Conservation (phyloP, 1,140 invertebrate genomes). For the Ephestia elutella region DNA sequence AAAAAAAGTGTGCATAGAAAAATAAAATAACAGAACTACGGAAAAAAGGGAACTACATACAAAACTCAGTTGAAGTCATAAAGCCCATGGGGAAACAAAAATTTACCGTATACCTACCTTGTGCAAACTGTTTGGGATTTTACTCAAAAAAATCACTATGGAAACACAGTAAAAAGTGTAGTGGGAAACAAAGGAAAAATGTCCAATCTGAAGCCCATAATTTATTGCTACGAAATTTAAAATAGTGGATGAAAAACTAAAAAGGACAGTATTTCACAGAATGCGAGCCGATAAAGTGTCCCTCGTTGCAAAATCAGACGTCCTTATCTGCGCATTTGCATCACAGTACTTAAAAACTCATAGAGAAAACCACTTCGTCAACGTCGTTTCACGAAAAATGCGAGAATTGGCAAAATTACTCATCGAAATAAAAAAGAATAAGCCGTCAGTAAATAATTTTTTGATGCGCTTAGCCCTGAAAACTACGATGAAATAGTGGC, state of each 20-base stretch:
- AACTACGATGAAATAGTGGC: too few relatives aligned
- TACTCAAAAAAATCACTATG: too few relatives aligned
- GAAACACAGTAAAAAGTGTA: slow-evolving; percentile 11
- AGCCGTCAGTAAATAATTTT: neutral
- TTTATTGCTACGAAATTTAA: slow-evolving; percentile 18
- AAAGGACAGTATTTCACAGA: too few relatives aligned
- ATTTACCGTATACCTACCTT: too few relatives aligned
- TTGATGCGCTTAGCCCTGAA: too few relatives aligned
- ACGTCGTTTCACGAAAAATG: slow-evolving; percentile 14
- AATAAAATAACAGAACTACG: too few relatives aligned
- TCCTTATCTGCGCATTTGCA: slow-evolving; percentile 23
- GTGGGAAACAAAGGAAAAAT: slow-evolving; percentile 12
- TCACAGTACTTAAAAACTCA: slow-evolving; percentile 21
- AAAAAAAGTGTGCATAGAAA: too few relatives aligned
- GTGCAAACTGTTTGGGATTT: too few relatives aligned
- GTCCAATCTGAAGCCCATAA: slow-evolving; percentile 26
- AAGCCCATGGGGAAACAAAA: too few relatives aligned
- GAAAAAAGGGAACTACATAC: too few relatives aligned
- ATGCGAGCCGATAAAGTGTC: slow-evolving; percentile 1
- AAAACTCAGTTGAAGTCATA: too few relatives aligned
- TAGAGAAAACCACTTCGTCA: slow-evolving; percentile 23
- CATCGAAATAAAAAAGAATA: slow-evolving; percentile 17
- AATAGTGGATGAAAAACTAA: slow-evolving; percentile 15
- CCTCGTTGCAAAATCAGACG: slow-evolving; percentile 18
- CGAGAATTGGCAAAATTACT: slow-evolving; percentile 19